phyloP scores from a whole-genome alignment of 2,113 vertebrate genomes.

The Accipiter virgatus region DNA sequence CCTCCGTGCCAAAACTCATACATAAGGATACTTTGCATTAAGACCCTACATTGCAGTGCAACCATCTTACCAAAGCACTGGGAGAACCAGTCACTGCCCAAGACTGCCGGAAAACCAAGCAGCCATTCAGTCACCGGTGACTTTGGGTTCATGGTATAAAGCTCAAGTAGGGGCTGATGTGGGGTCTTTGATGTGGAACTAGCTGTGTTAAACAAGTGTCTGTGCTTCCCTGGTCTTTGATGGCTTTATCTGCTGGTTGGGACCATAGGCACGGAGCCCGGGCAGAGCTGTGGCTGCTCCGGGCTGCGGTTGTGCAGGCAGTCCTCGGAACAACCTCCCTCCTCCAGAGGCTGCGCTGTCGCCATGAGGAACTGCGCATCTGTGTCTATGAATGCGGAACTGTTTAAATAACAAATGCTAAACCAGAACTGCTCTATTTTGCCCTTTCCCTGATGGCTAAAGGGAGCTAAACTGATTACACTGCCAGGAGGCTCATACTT shows the following conservation, averaged over 20 bases:
- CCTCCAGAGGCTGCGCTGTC: neutral
- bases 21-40: neutral
- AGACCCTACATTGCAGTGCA: neutral
- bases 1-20: neutral
- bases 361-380: neutral
- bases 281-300: neutral
- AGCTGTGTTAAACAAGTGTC: neutral
- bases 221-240: neutral
- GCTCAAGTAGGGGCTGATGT: accelerated
- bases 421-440: neutral
- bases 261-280: neutral
- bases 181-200: neutral
- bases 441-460: neutral
- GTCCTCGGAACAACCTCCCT: accelerated
- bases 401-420: neutral
- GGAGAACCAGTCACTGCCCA: neutral
- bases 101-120: neutral
- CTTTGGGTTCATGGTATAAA: neutral
- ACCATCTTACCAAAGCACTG: too few relatives aligned
- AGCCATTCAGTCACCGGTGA: neutral
- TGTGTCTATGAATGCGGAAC: neutral
- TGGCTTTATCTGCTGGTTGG: neutral
- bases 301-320: neutral
- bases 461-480: neutral
- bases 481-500: neutral